Evolutionary conservation across 1,140 invertebrate species (phyloP), one percentile per base, ranked within the genome.

Genomic region (Subanguina moxae): DNA sequence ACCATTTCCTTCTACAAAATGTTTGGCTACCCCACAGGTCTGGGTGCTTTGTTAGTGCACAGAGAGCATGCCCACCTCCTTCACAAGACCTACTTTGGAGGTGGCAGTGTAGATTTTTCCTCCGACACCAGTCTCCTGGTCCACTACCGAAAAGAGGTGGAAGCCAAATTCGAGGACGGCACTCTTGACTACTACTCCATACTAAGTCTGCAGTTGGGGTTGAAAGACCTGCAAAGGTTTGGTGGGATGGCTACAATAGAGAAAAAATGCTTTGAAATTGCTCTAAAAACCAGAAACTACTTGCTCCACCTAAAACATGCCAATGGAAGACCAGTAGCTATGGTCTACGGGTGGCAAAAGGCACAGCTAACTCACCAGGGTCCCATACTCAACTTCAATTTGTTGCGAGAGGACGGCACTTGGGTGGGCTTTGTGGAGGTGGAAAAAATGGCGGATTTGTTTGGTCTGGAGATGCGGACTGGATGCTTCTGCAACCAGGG

Each of bases 401-500:
- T 96, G 27, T 78, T 89, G 1, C 87, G 90, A 75, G 85, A 88
- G 5, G 87, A 89, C 84, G 90, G 90, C 9, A 86, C 87, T 56
- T 90, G 88, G 83, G 87, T 96, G 73, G 93, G 93, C 62, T 97
- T 90, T 85, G 87, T 89, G 65, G 90, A 94, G 87, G 90, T 96
- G 23, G 87, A 91, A 65, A 90, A 92, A 75, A 88, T 96, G 84
- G 90, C 92, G 0, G 88, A 91, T 70, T 81, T 94, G 23, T 89
- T 92, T 82, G 89, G 90, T 67, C 90, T 97, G 63, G 88, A 90
- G 76, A 80, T 97, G 19, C 86, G 94, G 74, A 93, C 91, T 1
- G 93, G 94, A 0, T 97, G 93, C 83, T 94, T 95, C 82, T 97
- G 94, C 83, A 97, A 97, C 85, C 90, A 93, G 7, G 94, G 94